Conservation (phyloP, 2,888 invertebrate species). For the Escarpia spicata region DNA sequence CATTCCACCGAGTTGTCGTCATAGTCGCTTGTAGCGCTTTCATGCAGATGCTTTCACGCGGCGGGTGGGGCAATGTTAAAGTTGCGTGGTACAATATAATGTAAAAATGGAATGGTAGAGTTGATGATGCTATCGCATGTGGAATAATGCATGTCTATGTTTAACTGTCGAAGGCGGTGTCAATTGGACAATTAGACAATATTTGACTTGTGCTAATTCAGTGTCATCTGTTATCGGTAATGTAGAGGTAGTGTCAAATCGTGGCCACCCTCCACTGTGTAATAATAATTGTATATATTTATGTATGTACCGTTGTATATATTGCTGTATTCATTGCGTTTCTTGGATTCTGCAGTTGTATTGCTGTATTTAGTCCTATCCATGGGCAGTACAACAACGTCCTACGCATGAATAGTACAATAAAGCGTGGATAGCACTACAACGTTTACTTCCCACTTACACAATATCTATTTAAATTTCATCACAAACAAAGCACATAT, state of each 20-base stretch:
- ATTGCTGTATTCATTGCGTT: no score
- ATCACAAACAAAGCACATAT: background rate
- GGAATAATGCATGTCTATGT: background rate
- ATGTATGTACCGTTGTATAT: no score
- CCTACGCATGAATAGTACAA: no score
- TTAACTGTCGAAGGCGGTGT: background rate
- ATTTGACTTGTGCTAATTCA: background rate
- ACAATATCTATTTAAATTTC: background rate
- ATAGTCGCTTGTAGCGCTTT: no score
- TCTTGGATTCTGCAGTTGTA: no score
- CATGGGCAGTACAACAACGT: no score
- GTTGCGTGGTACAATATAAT: no score
- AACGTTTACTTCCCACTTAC: background rate
- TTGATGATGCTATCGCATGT: background rate
- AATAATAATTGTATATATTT: no score
- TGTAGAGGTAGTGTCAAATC: background rate
- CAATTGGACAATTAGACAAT: background rate
- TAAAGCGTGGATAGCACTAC: background rate
- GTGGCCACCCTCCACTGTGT: background rate
- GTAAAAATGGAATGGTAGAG: background rate
- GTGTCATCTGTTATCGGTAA: background rate
- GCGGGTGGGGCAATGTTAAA: no score
- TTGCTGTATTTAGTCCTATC: no score
- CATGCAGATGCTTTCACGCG: no score
- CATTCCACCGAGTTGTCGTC: no score